Base-by-base conservation (phyloP, 2,113 vertebrate species). In the Datnioides undecimradiatus region DNA sequence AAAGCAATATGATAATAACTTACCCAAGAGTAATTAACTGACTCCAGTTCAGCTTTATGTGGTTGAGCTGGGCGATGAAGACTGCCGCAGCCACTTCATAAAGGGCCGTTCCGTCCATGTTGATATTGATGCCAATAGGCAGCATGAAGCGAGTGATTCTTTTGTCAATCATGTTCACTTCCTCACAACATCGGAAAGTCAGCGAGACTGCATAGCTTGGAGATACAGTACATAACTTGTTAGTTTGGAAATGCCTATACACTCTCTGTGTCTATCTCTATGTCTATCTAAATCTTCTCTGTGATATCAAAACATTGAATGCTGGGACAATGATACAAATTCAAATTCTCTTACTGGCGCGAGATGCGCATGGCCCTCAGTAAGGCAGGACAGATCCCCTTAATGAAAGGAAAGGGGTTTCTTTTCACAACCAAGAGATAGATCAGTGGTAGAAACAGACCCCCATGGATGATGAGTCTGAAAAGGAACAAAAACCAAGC, bases 91-190 rank as follows among this genome's bases (percentile, higher is more conserved):
- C 48, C n/a, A 21, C n/a, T 29, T 40, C 48, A 31, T 69, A 41
- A 40, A 29, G 49, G 12, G 17, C 49, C 0, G 36, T 55, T 55
- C 49, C 66, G 11, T 41, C 36, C 25, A 69, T 55, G 36, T 55
- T 69, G 36, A 55, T 3, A 1, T 31, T 29, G 17, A 14, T 54
- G 10, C 66, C 49, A 8, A 54, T 12, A 3, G 48, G 66, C 48
- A 69, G 23, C 48, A 69, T 51, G 46, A 68, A 69, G 25, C 49
- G 4, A 13, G 48, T 52, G 48, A 54, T 29, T 41, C 49, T 40
- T 8, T 1, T 41, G 49, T 70, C 67, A 6, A 43, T 5, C 17
- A 14, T 29, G 36, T 43, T 54, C 5, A 19, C 36, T 1, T 41
- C 11, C 25, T 69, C 49, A 31, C 48, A 68, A 8, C n/a, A 68